These are phyloP conservation scores for Dendrolimus punctatus DNA, from an alignment of 1,140 invertebrate species.

Conservation along the genomic window DNA sequence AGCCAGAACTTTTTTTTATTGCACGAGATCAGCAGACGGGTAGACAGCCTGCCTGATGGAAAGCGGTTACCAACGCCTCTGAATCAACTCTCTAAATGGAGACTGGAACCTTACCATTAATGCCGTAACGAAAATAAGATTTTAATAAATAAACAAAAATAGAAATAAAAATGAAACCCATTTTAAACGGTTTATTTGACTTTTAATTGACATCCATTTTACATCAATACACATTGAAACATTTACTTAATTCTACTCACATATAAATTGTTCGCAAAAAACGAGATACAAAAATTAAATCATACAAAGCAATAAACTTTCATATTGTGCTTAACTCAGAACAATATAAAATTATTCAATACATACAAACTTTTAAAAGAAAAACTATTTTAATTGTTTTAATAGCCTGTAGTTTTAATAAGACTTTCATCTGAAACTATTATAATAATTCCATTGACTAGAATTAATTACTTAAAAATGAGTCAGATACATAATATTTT, in stretches of 20 bases:
- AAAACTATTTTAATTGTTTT: too few relatives aligned
- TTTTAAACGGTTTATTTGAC: conserved; percentile 10
- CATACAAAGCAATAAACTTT: conserved; percentile 4
- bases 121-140: too few relatives aligned
- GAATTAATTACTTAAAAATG: too few relatives aligned
- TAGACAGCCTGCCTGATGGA: too few relatives aligned
- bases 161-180: not conserved
- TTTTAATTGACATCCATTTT: conserved; percentile 18
- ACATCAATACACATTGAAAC: conserved; percentile 9
- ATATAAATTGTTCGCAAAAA: conserved; percentile 8
- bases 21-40: too few relatives aligned
- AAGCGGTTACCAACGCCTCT: too few relatives aligned
- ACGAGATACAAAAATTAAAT: conserved; percentile 7
- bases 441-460: not conserved
- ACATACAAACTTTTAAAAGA: conserved; percentile 2
- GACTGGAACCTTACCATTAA: too few relatives aligned
- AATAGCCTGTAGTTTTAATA: not conserved
- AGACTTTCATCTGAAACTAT: not conserved
- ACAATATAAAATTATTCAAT: not conserved
- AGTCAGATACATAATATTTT: too few relatives aligned
- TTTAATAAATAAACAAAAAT: too few relatives aligned
- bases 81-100: too few relatives aligned
- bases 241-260: conserved; percentile 9
- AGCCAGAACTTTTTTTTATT: too few relatives aligned
- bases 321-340: not conserved